Conservation (phyloP, 2,797 vertebrate genomes). For the Crocodylus rhombifer region DNA sequence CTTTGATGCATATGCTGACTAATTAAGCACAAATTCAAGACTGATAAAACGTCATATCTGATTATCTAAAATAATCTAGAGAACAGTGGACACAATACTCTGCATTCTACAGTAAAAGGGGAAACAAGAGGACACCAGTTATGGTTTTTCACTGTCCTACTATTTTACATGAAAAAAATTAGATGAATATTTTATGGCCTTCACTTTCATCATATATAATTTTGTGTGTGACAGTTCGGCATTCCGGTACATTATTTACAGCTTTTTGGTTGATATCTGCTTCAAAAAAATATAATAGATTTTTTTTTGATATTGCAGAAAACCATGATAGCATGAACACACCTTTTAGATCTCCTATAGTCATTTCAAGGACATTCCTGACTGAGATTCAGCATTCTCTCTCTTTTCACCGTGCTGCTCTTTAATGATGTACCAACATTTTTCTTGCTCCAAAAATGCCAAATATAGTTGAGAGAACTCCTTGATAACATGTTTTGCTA, state of each 20-base stretch:
- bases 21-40: conserved; percentile 12
- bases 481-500: conserved; percentile 80
- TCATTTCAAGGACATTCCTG: conserved; percentile 70
- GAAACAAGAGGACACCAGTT: conserved; percentile 49
- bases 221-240: conserved; percentile 75
- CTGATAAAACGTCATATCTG: neutral
- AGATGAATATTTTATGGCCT: conserved; percentile 81
- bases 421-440: conserved; percentile 76
- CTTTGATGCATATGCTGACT: conserved; percentile 3
- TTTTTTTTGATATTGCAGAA: conserved; percentile 13
- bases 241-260: conserved; percentile 79
- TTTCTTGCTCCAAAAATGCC: conserved; percentile 81
- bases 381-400: conserved; percentile 54
- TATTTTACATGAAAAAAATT: conserved; percentile 69
- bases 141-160: conserved; percentile 67
- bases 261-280: conserved; percentile 69
- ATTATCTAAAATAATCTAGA: conserved; percentile 7
- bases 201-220: conserved; percentile 80
- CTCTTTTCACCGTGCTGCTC: conserved; percentile 55
- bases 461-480: conserved; percentile 79
- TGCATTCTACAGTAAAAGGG: neutral
- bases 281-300: conserved; percentile 50
- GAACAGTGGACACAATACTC: neutral
- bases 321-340: conserved; percentile 13
- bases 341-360: conserved; percentile 38